Conservation (phyloP, 2,888 invertebrate genomes). For the Drosophila anceps region DNA sequence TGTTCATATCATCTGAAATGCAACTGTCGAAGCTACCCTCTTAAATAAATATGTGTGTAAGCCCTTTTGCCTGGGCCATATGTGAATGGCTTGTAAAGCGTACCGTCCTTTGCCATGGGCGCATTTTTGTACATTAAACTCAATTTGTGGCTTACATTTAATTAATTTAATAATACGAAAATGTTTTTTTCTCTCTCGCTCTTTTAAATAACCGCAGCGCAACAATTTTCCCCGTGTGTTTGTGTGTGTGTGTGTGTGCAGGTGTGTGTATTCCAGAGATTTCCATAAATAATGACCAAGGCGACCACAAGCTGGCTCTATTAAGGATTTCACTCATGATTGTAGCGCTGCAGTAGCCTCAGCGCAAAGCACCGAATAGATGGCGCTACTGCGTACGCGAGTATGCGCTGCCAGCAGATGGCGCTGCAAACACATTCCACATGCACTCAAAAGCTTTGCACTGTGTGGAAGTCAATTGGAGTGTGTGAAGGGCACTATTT, state of each 20-base stretch:
- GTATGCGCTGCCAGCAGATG: slow-evolving; percentile 28
- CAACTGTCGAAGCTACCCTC: slow-evolving; percentile 18
- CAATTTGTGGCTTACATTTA: slow-evolving; percentile 81
- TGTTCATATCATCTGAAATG: too few relatives aligned
- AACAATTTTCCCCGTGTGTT: slow-evolving; percentile 31
- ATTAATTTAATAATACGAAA: slow-evolving; percentile 80
- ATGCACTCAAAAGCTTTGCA: slow-evolving; percentile 49
- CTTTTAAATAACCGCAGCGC: slow-evolving; percentile 49
- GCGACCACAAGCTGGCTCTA: slow-evolving; percentile 23
- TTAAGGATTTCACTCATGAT: slow-evolving; percentile 9
- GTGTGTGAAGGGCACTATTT: neutral
- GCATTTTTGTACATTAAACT: slow-evolving; percentile 76
- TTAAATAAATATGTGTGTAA: slow-evolving; percentile 31
- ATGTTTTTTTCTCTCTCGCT: slow-evolving; percentile 31
- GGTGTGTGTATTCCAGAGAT: slow-evolving; percentile 14
- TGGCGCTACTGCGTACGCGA: slow-evolving; percentile 48
- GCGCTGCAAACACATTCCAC: slow-evolving; percentile 65
- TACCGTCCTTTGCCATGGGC: slow-evolving; percentile 43
- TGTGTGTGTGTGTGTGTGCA: slow-evolving; percentile 2
- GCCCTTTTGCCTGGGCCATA: slow-evolving; percentile 32
- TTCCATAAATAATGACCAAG: slow-evolving; percentile 45
- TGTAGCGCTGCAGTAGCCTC: neutral
- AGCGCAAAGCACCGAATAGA: slow-evolving; percentile 46
- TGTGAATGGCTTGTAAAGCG: slow-evolving; percentile 38
- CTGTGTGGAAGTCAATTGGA: slow-evolving; percentile 26